Base-by-base conservation (phyloP, 2,797 vertebrate genomes). In the Nannoperca australis region DNA sequence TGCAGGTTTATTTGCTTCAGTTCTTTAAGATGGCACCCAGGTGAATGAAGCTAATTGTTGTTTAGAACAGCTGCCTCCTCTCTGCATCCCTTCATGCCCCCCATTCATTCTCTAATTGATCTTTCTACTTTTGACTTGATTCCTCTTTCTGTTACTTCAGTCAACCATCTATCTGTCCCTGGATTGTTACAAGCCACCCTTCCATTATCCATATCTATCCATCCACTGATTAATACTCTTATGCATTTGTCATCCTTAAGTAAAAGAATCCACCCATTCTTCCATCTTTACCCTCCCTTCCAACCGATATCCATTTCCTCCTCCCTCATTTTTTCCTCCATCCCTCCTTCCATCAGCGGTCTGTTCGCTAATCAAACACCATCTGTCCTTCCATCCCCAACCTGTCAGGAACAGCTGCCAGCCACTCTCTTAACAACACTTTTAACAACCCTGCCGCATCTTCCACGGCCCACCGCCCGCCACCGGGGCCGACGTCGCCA, bases 321-420 rank as follows among this genome's bases (percentile, higher is more conserved):
- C 80, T 77, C 77, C 96, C 96, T 97, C 96, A 95, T 96, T 96
- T 80, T 73, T 95, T 85, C 62, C 81, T 85, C 86, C 80, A 79
- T 87, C 75, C 82, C 82, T 86, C 87, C 97, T 96, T 98, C 97
- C 97, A 97, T 96, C 97, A 96, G 97, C 97, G 97, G 96, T 97
- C 98, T 99, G 98, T 96, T 98, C 96, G 95, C 97, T 99, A 99
- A 99, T 99, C 98, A 99, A 99, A 98, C 97, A 97, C 98, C 98
- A 99, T 99, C 98, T 99, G 98, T 97, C 97, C 95, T 96, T 97
- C 96, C 97, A 97, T 98, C 97, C 97, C 97, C 97, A 98, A 98
- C 98, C 94, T 95, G 94, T 95, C 94, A 93, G 93, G 92, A 98
- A 97, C 98, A 99, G 89, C 92, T 94, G 93, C 91, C 93, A 89